These are phyloP conservation scores for Colletes gigas DNA, from an alignment of 1,140 invertebrate genomes.

Conservation along the genomic window DNA sequence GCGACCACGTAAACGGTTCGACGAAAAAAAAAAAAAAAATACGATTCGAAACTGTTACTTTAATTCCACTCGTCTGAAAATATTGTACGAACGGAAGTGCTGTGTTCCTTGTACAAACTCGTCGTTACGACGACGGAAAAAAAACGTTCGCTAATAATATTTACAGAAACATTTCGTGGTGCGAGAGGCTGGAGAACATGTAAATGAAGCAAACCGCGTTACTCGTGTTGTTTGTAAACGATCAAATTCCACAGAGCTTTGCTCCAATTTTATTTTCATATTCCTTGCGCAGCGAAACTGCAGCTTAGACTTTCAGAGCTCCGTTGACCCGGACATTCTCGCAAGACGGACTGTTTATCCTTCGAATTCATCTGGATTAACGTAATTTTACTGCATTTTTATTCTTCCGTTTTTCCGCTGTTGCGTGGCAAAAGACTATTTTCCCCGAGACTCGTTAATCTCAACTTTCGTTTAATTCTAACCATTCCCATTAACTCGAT, in stretches of 20 bases:
- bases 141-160: no score
- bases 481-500: not conserved
- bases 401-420: not conserved
- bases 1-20: not conserved
- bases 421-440: not conserved
- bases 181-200: no score
- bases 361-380: slow-evolving; percentile 14
- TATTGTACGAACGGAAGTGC: no score
- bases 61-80: not conserved
- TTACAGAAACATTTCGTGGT: no score
- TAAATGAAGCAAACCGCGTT: not conserved
- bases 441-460: not conserved
- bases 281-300: not conserved
- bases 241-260: not conserved
- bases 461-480: not conserved
- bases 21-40: not conserved
- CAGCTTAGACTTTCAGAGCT: not conserved
- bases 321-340: not conserved
- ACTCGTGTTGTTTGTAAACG: not conserved
- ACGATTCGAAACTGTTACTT: not conserved
- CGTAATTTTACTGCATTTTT: slow-evolving; percentile 1
- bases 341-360: slow-evolving; percentile 6
- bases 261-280: not conserved
- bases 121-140: no score
- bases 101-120: no score